Evolutionary conservation across 2,797 vertebrate genomes (phyloP).

Genomic region (Adrianichthys oophorus): DNA sequence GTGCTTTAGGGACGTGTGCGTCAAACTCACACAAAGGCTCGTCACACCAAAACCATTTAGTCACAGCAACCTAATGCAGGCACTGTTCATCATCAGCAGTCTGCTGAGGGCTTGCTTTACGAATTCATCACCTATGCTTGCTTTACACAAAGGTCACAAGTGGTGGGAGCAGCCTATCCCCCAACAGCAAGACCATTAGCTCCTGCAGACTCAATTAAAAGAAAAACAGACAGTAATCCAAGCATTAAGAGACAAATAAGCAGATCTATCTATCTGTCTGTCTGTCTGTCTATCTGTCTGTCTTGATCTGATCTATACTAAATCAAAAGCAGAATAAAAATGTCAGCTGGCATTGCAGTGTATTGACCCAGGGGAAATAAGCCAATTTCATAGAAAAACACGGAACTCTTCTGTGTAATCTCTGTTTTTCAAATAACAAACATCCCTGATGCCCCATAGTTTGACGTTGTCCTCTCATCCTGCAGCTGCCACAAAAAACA

Average conservation of each 20-base stretch:
- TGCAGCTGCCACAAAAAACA: too few species aligned
- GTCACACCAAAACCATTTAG: slow-evolving; percentile 6
- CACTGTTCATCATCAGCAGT: background rate
- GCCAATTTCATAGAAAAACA: too few species aligned
- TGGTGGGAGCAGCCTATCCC: slow-evolving; percentile 1
- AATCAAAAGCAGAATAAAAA: too few species aligned
- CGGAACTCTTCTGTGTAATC: too few species aligned
- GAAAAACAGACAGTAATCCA: slow-evolving; percentile 17
- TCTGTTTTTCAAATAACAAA: too few species aligned
- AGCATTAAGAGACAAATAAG: slow-evolving; percentile 35
- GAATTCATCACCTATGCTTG: background rate
- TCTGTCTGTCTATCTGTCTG: too few species aligned
- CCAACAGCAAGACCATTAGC: slow-evolving; percentile 12
- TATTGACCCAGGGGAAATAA: too few species aligned
- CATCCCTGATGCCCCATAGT: too few species aligned
- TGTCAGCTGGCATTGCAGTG: too few species aligned
- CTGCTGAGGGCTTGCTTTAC: background rate
- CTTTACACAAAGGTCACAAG: background rate
- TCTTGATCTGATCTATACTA: too few species aligned
- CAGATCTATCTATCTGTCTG: slow-evolving; percentile 1
- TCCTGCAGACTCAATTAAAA: slow-evolving; percentile 18
- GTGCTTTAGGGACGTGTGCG: background rate
- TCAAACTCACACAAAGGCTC: slow-evolving; percentile 4
- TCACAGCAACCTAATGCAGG: background rate
- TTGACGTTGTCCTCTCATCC: too few species aligned